These are phyloP conservation scores for Drosophila sp. DNA, from an alignment of 1,140 invertebrate genomes.

Conservation along the genomic window DNA sequence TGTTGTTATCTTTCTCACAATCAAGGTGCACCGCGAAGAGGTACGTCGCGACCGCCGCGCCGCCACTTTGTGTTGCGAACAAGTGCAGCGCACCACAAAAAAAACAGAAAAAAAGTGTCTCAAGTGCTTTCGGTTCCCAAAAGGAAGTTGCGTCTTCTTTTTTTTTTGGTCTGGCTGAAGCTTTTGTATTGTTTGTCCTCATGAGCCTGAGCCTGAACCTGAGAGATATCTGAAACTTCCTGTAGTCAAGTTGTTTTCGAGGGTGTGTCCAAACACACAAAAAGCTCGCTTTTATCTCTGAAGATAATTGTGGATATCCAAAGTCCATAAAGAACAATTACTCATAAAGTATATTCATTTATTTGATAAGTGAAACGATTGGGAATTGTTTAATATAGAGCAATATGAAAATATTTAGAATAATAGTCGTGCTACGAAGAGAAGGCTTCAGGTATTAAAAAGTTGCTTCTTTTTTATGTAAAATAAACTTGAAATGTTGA, in stretches of 20 bases:
- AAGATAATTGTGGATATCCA: conserved; percentile 43
- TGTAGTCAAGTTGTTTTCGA: conserved; percentile 72
- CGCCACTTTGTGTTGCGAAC: conserved; percentile 48
- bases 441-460: too few relatives aligned
- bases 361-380: background rate
- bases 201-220: conserved; percentile 56
- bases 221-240: conserved; percentile 74
- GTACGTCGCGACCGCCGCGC: background rate
- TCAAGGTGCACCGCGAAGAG: conserved; percentile 68
- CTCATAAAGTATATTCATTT: background rate
- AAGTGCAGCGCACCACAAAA: conserved; percentile 58
- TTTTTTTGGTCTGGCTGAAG: background rate
- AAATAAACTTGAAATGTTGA: too few relatives aligned
- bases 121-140: conserved; percentile 60
- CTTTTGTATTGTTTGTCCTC: conserved; percentile 12
- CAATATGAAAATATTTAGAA: too few relatives aligned
- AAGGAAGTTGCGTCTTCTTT: conserved; percentile 60
- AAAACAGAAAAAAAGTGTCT: conserved; percentile 57
- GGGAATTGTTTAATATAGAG: too few relatives aligned
- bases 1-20: conserved; percentile 78
- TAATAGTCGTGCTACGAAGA: too few relatives aligned
- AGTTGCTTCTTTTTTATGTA: too few relatives aligned
- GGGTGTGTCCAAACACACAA: conserved; percentile 62
- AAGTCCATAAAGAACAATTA: conserved; percentile 32
- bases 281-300: conserved; percentile 55